A percentile compares a stretch with the other conserved stretches of the same genome.
Conservation (phyloP, 2,797 vertebrate species). For the Arctocebus calabarensis region DNA sequence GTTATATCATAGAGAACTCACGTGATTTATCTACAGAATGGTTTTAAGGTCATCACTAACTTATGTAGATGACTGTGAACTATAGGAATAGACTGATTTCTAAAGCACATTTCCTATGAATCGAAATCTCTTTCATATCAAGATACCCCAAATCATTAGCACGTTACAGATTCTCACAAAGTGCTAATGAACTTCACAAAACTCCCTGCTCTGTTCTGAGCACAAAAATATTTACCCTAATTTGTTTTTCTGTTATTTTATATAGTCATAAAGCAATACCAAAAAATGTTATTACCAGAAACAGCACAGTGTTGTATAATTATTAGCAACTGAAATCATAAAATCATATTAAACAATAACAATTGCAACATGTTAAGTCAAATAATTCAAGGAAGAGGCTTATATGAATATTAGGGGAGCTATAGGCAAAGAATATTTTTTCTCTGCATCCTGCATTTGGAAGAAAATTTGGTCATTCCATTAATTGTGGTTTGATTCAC, state of each 20-base stretch:
- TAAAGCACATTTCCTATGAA: conserved; percentile 10
- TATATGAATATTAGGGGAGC: conserved; percentile 30
- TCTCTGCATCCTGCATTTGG: conserved; percentile 29
- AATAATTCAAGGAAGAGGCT: conserved; percentile 60
- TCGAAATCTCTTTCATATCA: not conserved
- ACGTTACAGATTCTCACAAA: conserved; percentile 59
- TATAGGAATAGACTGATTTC: not conserved
- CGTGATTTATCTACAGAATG: not conserved
- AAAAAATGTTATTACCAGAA: conserved; percentile 71
- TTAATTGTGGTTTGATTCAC: conserved; percentile 40
- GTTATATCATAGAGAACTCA: not conserved
- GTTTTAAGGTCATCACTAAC: not conserved
- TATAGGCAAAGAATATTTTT: not conserved
- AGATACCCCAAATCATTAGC: conserved; percentile 57
- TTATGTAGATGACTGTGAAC: not conserved
- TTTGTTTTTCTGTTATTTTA: conserved; percentile 71
- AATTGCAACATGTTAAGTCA: conserved; percentile 61
- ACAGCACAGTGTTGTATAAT: conserved; percentile 54
- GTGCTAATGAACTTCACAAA: conserved; percentile 71
- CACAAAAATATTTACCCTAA: conserved; percentile 55
- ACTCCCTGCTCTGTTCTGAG: conserved; percentile 44
- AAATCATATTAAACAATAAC: conserved; percentile 60
- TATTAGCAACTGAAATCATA: conserved; percentile 66
- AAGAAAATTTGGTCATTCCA: conserved; percentile 23
- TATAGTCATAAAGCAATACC: conserved; percentile 59